Evolutionary conservation across 2,113 vertebrate species (phyloP).

Genomic region (Catharus minimus): DNA sequence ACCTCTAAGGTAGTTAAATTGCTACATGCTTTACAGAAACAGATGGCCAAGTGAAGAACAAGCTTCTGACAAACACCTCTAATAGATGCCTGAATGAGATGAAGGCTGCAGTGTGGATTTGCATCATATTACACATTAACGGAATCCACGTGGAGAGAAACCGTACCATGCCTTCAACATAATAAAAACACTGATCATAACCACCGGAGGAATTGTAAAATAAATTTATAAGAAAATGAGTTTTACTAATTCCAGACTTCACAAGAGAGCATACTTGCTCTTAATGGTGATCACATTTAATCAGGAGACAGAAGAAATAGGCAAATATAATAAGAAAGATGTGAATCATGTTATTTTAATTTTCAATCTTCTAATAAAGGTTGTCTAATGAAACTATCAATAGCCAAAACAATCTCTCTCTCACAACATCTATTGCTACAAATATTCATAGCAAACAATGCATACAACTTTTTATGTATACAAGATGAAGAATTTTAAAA

Average conservation of each 20-base stretch:
- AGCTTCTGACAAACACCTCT: background rate
- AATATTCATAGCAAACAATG: background rate
- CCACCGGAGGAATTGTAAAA: background rate
- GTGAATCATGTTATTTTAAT: background rate
- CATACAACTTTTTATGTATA: background rate
- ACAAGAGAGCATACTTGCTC: background rate
- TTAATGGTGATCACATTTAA: background rate
- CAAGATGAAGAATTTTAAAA: background rate
- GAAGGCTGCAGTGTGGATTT: background rate
- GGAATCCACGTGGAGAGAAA: background rate
- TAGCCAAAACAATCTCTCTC: background rate
- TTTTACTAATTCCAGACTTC: background rate
- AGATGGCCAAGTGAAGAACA: constrained; percentile 32
- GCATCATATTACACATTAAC: background rate
- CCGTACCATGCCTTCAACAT: background rate
- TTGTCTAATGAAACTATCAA: background rate
- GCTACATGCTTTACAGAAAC: background rate
- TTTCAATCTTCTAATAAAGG: background rate
- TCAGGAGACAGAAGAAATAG: background rate
- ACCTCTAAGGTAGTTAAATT: constrained; percentile 13
- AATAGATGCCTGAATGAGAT: background rate
- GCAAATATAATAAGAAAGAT: background rate
- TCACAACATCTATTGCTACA: background rate
- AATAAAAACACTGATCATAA: background rate
- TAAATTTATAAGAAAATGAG: background rate